phyloP scores from a whole-genome alignment of 2,113 vertebrate genomes.

The Willisornis vidua region DNA sequence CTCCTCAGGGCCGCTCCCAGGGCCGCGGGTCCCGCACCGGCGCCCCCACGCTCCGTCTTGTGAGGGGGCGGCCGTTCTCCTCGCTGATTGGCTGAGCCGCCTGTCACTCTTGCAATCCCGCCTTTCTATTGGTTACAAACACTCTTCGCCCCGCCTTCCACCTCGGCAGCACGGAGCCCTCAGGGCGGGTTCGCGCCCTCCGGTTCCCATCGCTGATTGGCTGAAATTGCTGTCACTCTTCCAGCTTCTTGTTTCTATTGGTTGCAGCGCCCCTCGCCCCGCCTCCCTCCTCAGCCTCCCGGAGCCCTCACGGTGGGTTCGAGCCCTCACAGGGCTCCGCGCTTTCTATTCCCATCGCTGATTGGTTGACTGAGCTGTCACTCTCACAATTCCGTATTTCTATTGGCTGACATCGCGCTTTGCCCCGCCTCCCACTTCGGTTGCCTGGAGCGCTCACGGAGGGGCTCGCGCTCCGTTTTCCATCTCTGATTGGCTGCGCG shows the following conservation, averaged over 20 bases:
- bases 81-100: rapidly evolving
- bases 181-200: background rate
- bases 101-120: rapidly evolving
- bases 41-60: background rate
- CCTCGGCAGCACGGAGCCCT: background rate
- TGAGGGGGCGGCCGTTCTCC: background rate
- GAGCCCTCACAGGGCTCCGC: background rate
- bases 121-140: rapidly evolving
- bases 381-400: rapidly evolving
- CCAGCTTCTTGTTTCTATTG: rapidly evolving
- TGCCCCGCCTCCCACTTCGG: background rate
- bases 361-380: rapidly evolving
- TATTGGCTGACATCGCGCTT: rapidly evolving
- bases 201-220: background rate
- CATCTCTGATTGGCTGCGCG: rapidly evolving
- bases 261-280: rapidly evolving
- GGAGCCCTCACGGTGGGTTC: background rate
- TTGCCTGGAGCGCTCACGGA: rapidly evolving
- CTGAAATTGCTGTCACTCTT: rapidly evolving
- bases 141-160: rapidly evolving
- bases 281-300: background rate
- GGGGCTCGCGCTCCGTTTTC: background rate
- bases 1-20: background rate
- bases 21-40: rapidly evolving
- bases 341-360: rapidly evolving